Base-by-base conservation (phyloP, 1,140 invertebrate species). In the Drosophila paulistorum region DNA sequence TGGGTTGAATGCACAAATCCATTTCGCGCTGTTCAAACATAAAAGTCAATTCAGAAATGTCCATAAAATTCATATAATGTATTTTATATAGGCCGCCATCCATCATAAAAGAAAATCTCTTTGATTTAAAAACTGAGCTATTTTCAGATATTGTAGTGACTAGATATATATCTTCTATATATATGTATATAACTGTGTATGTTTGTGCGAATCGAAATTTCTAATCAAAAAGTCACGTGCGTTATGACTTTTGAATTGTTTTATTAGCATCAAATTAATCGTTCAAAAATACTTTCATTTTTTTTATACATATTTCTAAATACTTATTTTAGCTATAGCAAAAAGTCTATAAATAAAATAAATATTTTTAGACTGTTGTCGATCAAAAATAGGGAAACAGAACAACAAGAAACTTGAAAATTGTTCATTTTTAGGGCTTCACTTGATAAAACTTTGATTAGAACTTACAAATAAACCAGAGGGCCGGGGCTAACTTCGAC, bases 171-270 rank as follows among this genome's bases (percentile, higher is more conserved):
- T 17, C 20, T 23, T 2, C 1, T 23, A 23, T 48, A 17, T 68
- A 30, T 55, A 57, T 58, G 39, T 57, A 7, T 35, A 39, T 42
- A 39, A 64, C 65, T 60, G 55, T 65, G 54, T 60, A 51, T 1
- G 20, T 23, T 23, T 65, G 45, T 67, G 54, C 30, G 37, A 11
- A 4, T 11, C 5, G 3, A 39, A 23, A 48, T 9, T 17, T 48
- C 13, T 48, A 48, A 17, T 48, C 45, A 48, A 51, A 51, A 51
- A 51, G 45, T 51, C 45, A 51, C 45, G 45, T 51, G 45, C 45
- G 45, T 4, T 51, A 39, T 13, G 37, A 1, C 4, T 11, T 45
- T 7, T 45, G n/a, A 45, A 45, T 7, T 14, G 42, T 17, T 45
- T 45, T 45, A 45, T 14, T 7, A 17, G 6, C 14, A 45, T 45